Percentiles rank a stretch among this genome's conserved stretches.
These are phyloP conservation scores for Petrosia ficiformis DNA, from an alignment of 37 sponge, comb jelly and placozoan genomes.

Conservation along the genomic window DNA sequence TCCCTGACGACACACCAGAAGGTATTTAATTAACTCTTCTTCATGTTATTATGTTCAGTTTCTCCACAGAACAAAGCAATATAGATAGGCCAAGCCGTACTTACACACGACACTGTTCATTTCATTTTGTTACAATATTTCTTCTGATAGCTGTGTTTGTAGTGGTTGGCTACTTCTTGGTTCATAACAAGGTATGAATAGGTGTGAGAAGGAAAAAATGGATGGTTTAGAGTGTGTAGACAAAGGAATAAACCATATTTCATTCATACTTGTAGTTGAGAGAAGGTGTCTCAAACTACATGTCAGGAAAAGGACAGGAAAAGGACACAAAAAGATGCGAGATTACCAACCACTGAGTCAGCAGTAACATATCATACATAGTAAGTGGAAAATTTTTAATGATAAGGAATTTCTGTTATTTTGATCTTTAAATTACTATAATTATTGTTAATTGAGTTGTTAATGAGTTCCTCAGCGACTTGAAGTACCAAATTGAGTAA, in stretches of 20 bases:
- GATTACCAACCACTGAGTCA: conserved; percentile 20
- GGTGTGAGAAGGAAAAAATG: conserved; percentile 27
- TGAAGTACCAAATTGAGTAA: conserved; percentile 92
- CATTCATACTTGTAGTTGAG: conserved; percentile 2
- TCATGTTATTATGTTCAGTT: no score
- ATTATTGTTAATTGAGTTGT: background rate
- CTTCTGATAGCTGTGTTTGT: conserved; percentile 11
- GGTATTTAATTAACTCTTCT: no score
- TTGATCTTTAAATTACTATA: background rate
- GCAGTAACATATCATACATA: no score
- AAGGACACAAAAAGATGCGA: no score
- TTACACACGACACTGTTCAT: conserved; percentile 24
- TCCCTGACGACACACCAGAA: no score
- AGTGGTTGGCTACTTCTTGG: conserved; percentile 17
- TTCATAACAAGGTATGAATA: conserved; percentile 11
- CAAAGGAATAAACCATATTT: background rate
- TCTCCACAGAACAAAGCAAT: no score
- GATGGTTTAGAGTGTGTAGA: background rate
- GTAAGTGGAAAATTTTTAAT: background rate
- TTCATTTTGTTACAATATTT: conserved; percentile 38
- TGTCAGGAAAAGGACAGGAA: background rate
- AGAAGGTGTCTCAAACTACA: conserved; percentile 16
- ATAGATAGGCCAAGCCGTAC: no score
- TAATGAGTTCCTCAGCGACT: conserved; percentile 80
- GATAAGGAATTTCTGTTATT: background rate